A percentile compares a stretch with the other conserved stretches of the same genome.
Conservation (phyloP, 2,797 vertebrate species). For the Crypturellus tataupa region DNA sequence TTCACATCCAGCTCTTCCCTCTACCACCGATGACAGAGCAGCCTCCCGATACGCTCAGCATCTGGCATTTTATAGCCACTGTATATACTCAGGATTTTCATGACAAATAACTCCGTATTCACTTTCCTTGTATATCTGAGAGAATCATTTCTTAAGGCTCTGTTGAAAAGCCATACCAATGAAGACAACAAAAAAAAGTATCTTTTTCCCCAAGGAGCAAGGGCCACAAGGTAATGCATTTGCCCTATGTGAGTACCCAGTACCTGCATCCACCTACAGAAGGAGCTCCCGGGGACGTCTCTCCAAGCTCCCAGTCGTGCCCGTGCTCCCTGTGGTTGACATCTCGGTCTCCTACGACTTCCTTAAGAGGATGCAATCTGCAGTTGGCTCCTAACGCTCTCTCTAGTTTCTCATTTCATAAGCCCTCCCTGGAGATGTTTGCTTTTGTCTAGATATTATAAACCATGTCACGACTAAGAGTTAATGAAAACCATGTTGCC, state of each 20-base stretch:
- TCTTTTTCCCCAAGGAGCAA: neutral
- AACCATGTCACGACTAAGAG: neutral
- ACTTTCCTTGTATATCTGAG: constrained; percentile 48
- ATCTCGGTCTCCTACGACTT: neutral
- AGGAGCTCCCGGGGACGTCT: neutral
- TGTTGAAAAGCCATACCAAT: constrained; percentile 43
- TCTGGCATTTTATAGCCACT: constrained; percentile 45
- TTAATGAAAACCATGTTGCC: constrained; percentile 61
- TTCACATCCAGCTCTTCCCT: constrained; percentile 52
- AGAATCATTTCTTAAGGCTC: constrained; percentile 45
- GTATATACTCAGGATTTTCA: constrained; percentile 61
- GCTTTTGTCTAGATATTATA: constrained; percentile 57
- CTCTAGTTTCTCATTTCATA: constrained; percentile 14
- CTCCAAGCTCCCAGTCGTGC: neutral
- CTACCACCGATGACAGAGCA: constrained; percentile 17
- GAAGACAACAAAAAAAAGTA: constrained; percentile 31
- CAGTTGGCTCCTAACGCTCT: neutral
- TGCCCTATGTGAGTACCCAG: neutral
- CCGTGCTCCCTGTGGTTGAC: accelerated
- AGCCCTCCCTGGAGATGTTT: constrained; percentile 39
- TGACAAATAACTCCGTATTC: constrained; percentile 57
- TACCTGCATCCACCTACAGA: neutral
- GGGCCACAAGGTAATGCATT: neutral
- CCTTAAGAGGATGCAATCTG: neutral
- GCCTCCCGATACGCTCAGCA: constrained; percentile 15